Conservation (phyloP, 2,113 vertebrate genomes). For the Pitta sordida region DNA sequence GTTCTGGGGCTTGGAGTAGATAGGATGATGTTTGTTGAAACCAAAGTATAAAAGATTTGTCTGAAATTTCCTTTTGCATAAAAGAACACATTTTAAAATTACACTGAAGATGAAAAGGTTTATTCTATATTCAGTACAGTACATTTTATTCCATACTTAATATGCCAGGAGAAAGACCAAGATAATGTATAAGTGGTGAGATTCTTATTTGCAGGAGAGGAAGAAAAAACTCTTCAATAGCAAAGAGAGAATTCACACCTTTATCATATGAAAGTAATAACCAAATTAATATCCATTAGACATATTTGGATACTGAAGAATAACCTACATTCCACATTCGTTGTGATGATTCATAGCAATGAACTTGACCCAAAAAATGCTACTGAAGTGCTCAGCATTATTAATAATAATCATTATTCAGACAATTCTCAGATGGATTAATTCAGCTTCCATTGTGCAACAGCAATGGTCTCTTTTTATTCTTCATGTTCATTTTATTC, state of each 20-base stretch:
- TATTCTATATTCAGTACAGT: not conserved
- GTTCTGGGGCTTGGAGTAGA: not conserved
- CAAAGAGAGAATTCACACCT: not conserved
- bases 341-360: constrained; percentile 10
- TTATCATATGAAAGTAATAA: not conserved
- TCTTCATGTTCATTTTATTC: constrained; percentile 12
- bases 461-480: not conserved
- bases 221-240: not conserved
- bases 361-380: constrained; percentile 8
- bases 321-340: not conserved
- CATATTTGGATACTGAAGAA: not conserved
- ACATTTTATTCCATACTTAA: not conserved
- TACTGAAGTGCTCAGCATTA: not conserved
- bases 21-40: not conserved
- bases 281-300: not conserved
- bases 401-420: constrained; percentile 10
- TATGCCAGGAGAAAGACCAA: not conserved
- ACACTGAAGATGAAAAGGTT: not conserved
- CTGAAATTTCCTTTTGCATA: not conserved
- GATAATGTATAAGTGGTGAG: not conserved
- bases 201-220: not conserved
- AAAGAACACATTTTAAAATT: not conserved
- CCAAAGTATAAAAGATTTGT: not conserved
- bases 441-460: not conserved
- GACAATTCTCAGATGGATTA: constrained; percentile 22